Evolutionary conservation across 1,140 invertebrate species (phyloP).

Genomic region (Aplysia californica): DNA sequence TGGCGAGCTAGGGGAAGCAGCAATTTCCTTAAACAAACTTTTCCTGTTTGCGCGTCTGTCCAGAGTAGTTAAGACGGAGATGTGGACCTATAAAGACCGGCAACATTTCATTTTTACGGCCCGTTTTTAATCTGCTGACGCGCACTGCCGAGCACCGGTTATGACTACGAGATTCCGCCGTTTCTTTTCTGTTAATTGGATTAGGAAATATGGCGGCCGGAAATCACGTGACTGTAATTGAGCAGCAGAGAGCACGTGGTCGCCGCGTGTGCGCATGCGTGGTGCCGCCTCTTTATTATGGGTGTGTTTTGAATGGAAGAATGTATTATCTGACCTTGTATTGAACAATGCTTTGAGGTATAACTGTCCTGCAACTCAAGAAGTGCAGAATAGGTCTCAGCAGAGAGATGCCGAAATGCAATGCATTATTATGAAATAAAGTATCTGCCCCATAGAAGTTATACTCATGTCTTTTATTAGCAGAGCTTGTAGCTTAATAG

Average conservation of each 20-base stretch:
- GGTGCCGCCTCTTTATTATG: neutral
- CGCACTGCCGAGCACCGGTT: constrained; percentile 11
- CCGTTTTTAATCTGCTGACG: constrained; percentile 26
- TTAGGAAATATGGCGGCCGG: constrained; percentile 29
- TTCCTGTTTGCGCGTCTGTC: constrained; percentile 29
- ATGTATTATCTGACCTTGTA: too few species aligned
- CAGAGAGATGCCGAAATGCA: too few species aligned
- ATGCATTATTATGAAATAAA: too few species aligned
- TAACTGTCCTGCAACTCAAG: too few species aligned
- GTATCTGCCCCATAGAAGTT: too few species aligned
- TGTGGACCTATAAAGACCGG: constrained; percentile 2
- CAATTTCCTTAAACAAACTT: constrained; percentile 27
- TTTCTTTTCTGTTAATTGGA: constrained; percentile 28
- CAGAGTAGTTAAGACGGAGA: constrained; percentile 8
- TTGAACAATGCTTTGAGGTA: too few species aligned
- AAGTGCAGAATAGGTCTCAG: too few species aligned
- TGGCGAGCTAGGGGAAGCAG: neutral
- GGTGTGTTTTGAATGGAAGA: neutral
- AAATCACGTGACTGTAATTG: constrained; percentile 27
- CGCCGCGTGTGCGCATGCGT: neutral
- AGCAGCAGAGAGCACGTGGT: constrained; percentile 13
- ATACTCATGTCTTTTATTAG: too few species aligned
- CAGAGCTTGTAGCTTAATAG: too few species aligned
- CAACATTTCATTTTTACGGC: constrained; percentile 25
- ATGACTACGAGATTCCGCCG: constrained; percentile 3